Conservation (phyloP, 2,888 invertebrate species). For the Acrobeloides nanus region DNA sequence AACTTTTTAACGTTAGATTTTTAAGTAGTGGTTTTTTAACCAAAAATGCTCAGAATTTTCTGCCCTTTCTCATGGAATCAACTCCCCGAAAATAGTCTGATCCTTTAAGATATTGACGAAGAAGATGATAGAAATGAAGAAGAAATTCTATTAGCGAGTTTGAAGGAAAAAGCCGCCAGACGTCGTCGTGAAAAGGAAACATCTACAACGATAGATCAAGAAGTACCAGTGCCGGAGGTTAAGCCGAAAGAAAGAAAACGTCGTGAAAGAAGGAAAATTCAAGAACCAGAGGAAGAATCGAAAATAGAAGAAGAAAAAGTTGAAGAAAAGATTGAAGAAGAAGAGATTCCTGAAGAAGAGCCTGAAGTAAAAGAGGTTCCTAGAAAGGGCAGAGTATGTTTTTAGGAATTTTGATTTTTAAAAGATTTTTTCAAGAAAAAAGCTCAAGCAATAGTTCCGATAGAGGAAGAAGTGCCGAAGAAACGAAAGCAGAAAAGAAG, state of each 20-base stretch:
- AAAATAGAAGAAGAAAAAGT: conserved; percentile 16
- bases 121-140: background rate
- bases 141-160: conserved; percentile 3
- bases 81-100: too few relatives aligned
- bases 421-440: too few relatives aligned
- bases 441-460: background rate
- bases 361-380: background rate
- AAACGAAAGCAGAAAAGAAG: conserved; percentile 1
- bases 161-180: conserved; percentile 1
- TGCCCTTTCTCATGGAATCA: too few relatives aligned
- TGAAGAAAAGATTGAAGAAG: conserved; percentile 15
- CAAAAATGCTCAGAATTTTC: too few relatives aligned
- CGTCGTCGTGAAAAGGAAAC: background rate
- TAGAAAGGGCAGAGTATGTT: background rate
- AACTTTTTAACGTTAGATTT: too few relatives aligned
- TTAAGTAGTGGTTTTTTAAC: too few relatives aligned
- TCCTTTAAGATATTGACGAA: conserved; percentile 18
- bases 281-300: conserved; percentile 3
- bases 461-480: background rate
- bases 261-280: background rate
- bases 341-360: conserved; percentile 2
- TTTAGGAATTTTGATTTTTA: background rate
- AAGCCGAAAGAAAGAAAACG: background rate
- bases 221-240: background rate
- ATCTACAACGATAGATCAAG: too few relatives aligned